A percentile compares a stretch with the other conserved stretches of the same genome.
phyloP scores from a whole-genome alignment of 2,888 invertebrate species.

The Tipula unca region DNA sequence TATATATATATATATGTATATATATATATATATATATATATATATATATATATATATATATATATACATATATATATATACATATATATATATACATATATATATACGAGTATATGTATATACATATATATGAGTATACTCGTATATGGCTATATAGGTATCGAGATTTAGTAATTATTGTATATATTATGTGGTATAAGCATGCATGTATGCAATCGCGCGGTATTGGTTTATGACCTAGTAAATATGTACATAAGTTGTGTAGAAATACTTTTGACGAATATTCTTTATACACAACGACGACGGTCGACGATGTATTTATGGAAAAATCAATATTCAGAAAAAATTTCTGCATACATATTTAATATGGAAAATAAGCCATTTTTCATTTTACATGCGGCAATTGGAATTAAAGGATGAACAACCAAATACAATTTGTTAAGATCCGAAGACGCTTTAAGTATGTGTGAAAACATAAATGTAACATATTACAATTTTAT shows the following conservation, averaged over 20 bases:
- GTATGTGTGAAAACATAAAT: no score
- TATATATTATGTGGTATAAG: not conserved
- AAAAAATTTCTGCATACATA: not conserved
- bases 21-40: not conserved
- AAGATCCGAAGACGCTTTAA: no score
- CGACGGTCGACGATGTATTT: not conserved
- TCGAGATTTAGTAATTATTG: not conserved
- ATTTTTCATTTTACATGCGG: no score
- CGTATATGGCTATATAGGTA: not conserved
- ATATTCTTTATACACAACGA: not conserved
- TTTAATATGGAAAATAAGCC: no score
- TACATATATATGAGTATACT: no score
- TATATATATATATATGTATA: not conserved
- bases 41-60: not conserved
- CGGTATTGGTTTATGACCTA: not conserved
- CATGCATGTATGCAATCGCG: not conserved
- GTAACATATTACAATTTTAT: no score
- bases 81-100: not conserved
- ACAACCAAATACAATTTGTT: no score
- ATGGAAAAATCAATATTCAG: not conserved
- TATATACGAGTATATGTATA: no score
- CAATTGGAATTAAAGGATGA: no score
- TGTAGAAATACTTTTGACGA: not conserved
- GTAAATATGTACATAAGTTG: not conserved
- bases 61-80: not conserved